Evolutionary conservation across 2,888 invertebrate species (phyloP).

Genomic region (Furcula furcula): DNA sequence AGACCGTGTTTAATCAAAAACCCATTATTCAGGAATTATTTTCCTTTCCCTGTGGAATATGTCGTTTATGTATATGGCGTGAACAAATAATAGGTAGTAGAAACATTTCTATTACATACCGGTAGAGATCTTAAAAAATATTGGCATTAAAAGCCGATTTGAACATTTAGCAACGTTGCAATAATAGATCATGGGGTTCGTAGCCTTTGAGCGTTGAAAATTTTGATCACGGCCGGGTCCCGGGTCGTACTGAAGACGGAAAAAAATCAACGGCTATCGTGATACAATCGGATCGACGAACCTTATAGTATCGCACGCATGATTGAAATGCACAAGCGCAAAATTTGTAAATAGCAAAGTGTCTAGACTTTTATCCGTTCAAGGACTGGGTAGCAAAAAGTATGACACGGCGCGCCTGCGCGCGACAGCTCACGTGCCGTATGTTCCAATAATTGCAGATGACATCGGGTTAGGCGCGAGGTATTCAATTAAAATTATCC

Average conservation of each 20-base stretch:
- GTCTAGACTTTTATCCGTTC: slow-evolving; percentile 71
- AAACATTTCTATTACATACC: slow-evolving; percentile 44
- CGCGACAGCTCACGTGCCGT: slow-evolving; percentile 15
- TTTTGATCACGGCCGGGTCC: slow-evolving; percentile 61
- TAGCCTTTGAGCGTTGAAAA: slow-evolving; percentile 67
- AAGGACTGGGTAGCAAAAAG: slow-evolving; percentile 55
- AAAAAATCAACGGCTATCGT: slow-evolving; percentile 47
- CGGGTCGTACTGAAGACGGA: slow-evolving; percentile 43
- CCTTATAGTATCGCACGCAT: slow-evolving; percentile 63
- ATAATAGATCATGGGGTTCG: slow-evolving; percentile 56
- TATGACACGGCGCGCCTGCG: slow-evolving; percentile 61
- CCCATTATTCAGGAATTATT: slow-evolving; percentile 12
- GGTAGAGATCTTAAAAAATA: slow-evolving; percentile 30
- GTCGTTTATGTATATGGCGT: slow-evolving; percentile 52
- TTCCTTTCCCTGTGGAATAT: slow-evolving; percentile 13
- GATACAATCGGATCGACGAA: slow-evolving; percentile 68
- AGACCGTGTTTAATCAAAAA: slow-evolving; percentile 29
- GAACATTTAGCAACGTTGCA: slow-evolving; percentile 65
- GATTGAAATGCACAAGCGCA: slow-evolving; percentile 73
- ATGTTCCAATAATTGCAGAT: slow-evolving; percentile 45
- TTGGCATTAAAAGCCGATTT: slow-evolving; percentile 56
- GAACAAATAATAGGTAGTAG: slow-evolving; percentile 48
- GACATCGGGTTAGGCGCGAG: slow-evolving; percentile 45
- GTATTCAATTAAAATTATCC: slow-evolving; percentile 2
- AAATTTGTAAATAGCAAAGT: slow-evolving; percentile 70